A percentile compares a stretch with the other conserved stretches of the same genome.
Evolutionary conservation across 2,113 vertebrate genomes (phyloP).

Genomic region (Python bivittatus): DNA sequence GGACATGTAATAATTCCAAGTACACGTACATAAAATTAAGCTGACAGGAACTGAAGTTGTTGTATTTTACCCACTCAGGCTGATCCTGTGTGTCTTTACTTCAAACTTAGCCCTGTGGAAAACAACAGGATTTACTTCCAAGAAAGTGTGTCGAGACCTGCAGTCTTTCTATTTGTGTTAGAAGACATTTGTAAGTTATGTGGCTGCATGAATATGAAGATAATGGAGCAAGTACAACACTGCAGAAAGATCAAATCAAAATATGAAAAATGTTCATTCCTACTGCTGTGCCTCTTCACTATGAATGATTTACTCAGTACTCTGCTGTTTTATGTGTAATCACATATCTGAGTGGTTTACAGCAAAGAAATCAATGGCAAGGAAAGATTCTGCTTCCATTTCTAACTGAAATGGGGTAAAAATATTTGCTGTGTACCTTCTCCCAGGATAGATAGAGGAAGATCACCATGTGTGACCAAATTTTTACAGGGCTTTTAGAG

Average conservation of each 20-base stretch:
- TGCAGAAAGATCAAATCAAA: background rate
- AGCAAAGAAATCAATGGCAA: fast-evolving
- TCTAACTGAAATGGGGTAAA: constrained; percentile 1
- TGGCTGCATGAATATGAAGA: background rate
- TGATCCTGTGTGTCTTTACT: background rate
- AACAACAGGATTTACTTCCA: background rate
- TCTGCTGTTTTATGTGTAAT: fast-evolving
- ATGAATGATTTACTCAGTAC: background rate
- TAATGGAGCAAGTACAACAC: background rate
- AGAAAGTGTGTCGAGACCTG: background rate
- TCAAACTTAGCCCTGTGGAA: background rate
- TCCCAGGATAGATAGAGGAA: background rate
- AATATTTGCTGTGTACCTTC: background rate
- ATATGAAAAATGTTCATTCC: background rate
- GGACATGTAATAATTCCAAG: background rate
- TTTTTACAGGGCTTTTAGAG: background rate
- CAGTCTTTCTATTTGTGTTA: background rate
- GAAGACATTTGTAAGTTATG: background rate
- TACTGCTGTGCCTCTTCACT: background rate
- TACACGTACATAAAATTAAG: background rate
- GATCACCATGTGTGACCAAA: background rate
- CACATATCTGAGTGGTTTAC: fast-evolving
- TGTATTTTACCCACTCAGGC: background rate
- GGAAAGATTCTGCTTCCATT: background rate
- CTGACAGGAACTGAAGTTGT: too few species aligned